Base-by-base conservation (phyloP, 2,113 vertebrate genomes). In the Mungos mungo region DNA sequence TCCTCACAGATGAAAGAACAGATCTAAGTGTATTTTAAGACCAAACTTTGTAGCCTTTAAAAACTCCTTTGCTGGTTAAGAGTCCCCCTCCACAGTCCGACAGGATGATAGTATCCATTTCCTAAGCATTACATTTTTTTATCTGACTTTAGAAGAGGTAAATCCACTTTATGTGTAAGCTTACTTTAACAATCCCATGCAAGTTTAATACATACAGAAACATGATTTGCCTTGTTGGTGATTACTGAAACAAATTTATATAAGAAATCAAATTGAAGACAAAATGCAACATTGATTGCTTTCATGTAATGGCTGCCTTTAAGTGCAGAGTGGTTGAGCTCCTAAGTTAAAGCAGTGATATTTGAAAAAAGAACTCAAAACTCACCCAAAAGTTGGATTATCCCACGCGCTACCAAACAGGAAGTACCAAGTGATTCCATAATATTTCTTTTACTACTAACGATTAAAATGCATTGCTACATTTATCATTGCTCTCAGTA, bases 191-290 rank as follows among this genome's bases (percentile, higher is more conserved):
- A 66, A 65, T 71, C 41, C 80, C 41, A 27, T 77, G 47, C 15
- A 72, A 1, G 7, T 18, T 82, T 88, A 86, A 85, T 52, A 77
- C 13, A 66, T 19, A 14, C 19, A 79, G 92, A 95, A 96, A 96
- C 52, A 77, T 63, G 68, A 96, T 57, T 66, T 21, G 11, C 63
- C 76, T 96, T 83, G 57, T 60, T 47, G 63, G 92, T 65, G 63
- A 95, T 65, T 83, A 45, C 57, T 69, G 72, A 91, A 97, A 85
- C 38, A 86, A 88, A 95, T 79, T 89, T 63, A 77, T 92, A 66
- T 27, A 77, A 97, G 76, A 96, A 95, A 95, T 89, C 69, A 83
- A 92, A 71, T 16, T 88, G 72, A 93, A 92, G 77, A 92, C 54
- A 94, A 92, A 93, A 96, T 19, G 4, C 23, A 57, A 50, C 57